Base-by-base conservation (phyloP, 2,797 vertebrate species). In the Sebastolobus altivelis region DNA sequence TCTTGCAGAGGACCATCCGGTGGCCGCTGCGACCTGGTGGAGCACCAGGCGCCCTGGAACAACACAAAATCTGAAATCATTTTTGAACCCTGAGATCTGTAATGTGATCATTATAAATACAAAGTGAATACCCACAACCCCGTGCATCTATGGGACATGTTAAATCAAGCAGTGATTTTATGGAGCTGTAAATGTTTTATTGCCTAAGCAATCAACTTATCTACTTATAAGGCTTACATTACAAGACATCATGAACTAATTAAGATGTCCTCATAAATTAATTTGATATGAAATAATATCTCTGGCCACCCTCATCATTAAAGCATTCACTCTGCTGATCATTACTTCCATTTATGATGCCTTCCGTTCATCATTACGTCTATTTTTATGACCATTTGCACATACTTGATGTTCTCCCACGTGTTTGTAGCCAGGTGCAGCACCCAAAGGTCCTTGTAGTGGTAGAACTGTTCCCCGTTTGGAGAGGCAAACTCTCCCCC, bases 371-470 rank as follows among this genome's bases (percentile, higher is more conserved):
- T 63, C 31, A 22, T 8, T 13, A 20, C 16, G 38, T 67, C 33
- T 62, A 33, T 43, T 65, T 58, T 58, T 46, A 61, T 31, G 49
- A 61, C 25, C 16, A 16, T 40, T 8, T 31, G 25, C 20, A 80
- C 97, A 87, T 94, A 99, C 98, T 96, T 98, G 95, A 99, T 96
- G 88, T 98, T 97, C 76, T 99, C 98, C 99, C 99, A 99, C 20
- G 96, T 96, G 90, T 94, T 95, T 73, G 95, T 97, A 61, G 95
- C 94, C 90, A 99, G 92, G 82, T 99, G 98, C 88, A 99, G 96
- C 60, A 99, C 97, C 98, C 99, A 99, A 18, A 99, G 97, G 90
- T 99, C 98, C 91, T 96, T 99, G 94, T 99, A 99, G 85, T 99
- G 98, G 90, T 99, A 99, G 91, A 99, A 99, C 92, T 97, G 97